Evolutionary conservation across 2,113 vertebrate species (phyloP).

Genomic region (Cyprinodon variegatus): DNA sequence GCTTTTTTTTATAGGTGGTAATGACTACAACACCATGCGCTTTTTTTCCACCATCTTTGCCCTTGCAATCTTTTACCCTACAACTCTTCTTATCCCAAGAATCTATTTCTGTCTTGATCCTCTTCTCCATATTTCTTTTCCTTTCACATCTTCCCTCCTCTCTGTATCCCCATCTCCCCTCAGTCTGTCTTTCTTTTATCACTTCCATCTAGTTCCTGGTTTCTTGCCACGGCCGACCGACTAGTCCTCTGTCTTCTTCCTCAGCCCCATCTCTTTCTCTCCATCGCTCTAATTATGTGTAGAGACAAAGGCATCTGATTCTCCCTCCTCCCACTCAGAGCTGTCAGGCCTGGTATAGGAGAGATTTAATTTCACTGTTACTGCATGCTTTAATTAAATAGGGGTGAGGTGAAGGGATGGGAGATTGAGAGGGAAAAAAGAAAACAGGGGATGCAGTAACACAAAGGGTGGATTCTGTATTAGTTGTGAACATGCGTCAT

Average conservation of each 20-base stretch:
- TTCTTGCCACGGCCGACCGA: conserved; percentile 41
- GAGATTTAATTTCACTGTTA: conserved; percentile 87
- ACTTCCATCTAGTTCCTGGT: conserved; percentile 45
- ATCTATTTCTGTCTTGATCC: conserved; percentile 30
- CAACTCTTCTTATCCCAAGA: conserved; percentile 15
- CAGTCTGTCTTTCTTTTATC: conserved; percentile 49
- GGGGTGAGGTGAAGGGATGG: conserved; percentile 43
- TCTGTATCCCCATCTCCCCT: conserved; percentile 35
- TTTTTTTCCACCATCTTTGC: conserved; percentile 5
- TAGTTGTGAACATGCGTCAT: conserved; percentile 17
- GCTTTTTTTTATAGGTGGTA: conserved; percentile 62
- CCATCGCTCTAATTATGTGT: conserved; percentile 79
- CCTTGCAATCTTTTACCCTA: background rate
- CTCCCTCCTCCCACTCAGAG: conserved; percentile 80
- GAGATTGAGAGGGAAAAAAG: conserved; percentile 35
- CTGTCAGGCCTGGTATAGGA: conserved; percentile 81
- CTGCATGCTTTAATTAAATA: conserved; percentile 86
- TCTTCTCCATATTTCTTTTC: conserved; percentile 45
- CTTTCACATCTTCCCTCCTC: conserved; percentile 40
- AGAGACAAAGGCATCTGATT: conserved; percentile 81
- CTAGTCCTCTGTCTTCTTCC: conserved; percentile 42
- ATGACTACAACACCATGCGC: conserved; percentile 44
- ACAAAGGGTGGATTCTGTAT: conserved; percentile 51
- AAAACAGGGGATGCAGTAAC: conserved; percentile 63
- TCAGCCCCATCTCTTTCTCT: conserved; percentile 57